Evolutionary conservation across 2,888 invertebrate genomes (phyloP).

Genomic region (Pseudeuparius sepicola): DNA sequence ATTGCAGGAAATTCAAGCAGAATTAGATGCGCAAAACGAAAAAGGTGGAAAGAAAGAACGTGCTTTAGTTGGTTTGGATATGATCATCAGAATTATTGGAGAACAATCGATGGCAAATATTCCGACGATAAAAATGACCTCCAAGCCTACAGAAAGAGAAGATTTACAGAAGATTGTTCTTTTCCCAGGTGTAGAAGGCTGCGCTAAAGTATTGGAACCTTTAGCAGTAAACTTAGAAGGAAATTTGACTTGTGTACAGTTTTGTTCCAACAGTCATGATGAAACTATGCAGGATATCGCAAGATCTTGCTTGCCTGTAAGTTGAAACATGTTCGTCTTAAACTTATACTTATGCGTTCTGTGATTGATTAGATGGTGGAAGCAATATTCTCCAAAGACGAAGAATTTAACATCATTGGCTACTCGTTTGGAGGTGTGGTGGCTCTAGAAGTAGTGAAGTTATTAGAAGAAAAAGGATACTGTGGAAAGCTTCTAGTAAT

Average conservation of each 20-base stretch:
- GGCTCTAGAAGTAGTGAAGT: constrained; percentile 63
- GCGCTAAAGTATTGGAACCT: constrained; percentile 44
- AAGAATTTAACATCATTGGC: constrained; percentile 65
- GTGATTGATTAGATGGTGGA: constrained; percentile 55
- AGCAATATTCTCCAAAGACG: constrained; percentile 42
- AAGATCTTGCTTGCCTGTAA: constrained; percentile 44
- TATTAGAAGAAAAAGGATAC: constrained; percentile 56
- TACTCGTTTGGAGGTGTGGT: constrained; percentile 84
- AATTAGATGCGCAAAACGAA: constrained; percentile 29
- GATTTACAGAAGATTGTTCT: constrained; percentile 42
- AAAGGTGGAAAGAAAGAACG: constrained; percentile 15
- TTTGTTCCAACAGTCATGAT: constrained; percentile 39
- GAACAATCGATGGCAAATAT: constrained; percentile 7
- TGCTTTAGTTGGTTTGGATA: constrained; percentile 40
- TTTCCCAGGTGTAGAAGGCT: constrained; percentile 61
- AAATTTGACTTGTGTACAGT: constrained; percentile 46
- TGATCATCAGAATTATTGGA: constrained; percentile 41
- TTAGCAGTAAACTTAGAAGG: constrained; percentile 44
- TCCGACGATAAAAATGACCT: neutral
- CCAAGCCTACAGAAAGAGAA: constrained; percentile 4
- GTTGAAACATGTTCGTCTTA: constrained; percentile 19
- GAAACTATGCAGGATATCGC: constrained; percentile 46
- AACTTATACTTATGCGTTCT: no score
- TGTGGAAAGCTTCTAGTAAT: constrained; percentile 60
- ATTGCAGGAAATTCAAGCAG: constrained; percentile 44